A percentile compares a stretch with the other conserved stretches of the same genome.
phyloP scores from a whole-genome alignment of 2,113 vertebrate species.

The Bos javanicus region DNA sequence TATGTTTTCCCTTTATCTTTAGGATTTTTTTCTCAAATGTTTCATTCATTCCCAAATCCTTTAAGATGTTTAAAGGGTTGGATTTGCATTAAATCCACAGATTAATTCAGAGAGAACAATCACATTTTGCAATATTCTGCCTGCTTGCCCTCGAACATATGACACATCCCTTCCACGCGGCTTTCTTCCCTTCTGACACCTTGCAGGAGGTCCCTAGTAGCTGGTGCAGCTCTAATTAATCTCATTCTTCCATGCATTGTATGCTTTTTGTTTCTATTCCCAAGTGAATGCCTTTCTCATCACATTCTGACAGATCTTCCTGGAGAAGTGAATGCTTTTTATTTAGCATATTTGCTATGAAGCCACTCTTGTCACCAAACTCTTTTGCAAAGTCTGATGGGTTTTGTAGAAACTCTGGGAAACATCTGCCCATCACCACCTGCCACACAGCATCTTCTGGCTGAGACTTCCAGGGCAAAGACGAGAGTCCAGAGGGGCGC shows the following conservation, averaged over 20 bases:
- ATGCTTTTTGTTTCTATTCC: neutral
- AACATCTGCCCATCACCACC: neutral
- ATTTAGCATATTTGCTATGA: neutral
- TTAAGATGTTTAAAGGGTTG: neutral
- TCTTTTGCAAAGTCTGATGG: neutral
- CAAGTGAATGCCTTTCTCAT: neutral
- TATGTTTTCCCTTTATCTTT: neutral
- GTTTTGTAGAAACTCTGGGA: neutral
- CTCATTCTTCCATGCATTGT: neutral
- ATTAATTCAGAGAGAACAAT: neutral
- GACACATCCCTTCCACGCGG: neutral
- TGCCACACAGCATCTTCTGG: neutral
- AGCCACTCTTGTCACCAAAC: neutral
- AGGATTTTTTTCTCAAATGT: neutral
- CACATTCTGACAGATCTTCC: neutral
- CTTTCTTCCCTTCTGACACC: neutral
- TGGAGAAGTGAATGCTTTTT: neutral
- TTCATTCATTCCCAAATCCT: neutral
- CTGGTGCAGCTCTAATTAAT: neutral
- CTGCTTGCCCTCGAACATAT: neutral
- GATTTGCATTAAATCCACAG: neutral
- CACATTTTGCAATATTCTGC: neutral
- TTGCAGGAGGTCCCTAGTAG: rapidly evolving
- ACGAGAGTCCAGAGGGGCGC: neutral
- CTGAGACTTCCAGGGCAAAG: no score